Base-by-base conservation (phyloP, 2,113 vertebrate species). In the Dolichotis patagonum region DNA sequence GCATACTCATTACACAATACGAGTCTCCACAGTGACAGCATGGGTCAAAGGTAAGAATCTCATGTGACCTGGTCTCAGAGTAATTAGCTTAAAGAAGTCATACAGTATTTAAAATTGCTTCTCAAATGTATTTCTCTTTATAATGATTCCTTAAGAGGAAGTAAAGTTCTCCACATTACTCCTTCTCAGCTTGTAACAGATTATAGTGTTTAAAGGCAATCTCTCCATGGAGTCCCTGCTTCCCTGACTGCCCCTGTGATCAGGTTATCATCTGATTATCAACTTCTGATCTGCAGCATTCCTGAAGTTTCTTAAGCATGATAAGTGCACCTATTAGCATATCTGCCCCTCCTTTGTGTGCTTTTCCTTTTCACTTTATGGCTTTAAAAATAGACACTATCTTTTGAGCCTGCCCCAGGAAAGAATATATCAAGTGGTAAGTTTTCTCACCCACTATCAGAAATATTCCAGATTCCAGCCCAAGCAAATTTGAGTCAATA, bases 291-390 rank as follows among this genome's bases (percentile, higher is more conserved):
- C 60, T 54, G 87, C n/a, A 26, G 56, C 46, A 24, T 24, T 63
- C 38, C 77, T 85, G 12, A 12, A 82, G 24, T 87, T 90, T 92
- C 75, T 85, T 78, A 30, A 35, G 22, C 77, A 20, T 19, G 41
- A 16, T 14, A 58, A 56, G 65, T 19, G 1, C 43, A 56, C 65
- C 17, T 0, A 13, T 81, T 62, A 56, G 54, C 3, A 2, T 13
- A 9, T 6, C 19, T 78, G 0, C 14, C 8, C 12, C 52, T 85
- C 46, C 63, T 71, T 60, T 73, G 30, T 71, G 49, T 85, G 13
- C 7, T 10, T 54, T 93, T 90, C 81, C 14, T 43, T 75, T 94
- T 60, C 65, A 67, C 63, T 63, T 94, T 62, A 73, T 83, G 17
- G 6, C 58, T 88, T 92, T 65, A 75, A 67, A 96, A 85, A 54